A percentile compares a stretch with the other conserved stretches of the same genome.
Conservation (phyloP, 2,797 vertebrate genomes). For the Sphenodon punctatus region DNA sequence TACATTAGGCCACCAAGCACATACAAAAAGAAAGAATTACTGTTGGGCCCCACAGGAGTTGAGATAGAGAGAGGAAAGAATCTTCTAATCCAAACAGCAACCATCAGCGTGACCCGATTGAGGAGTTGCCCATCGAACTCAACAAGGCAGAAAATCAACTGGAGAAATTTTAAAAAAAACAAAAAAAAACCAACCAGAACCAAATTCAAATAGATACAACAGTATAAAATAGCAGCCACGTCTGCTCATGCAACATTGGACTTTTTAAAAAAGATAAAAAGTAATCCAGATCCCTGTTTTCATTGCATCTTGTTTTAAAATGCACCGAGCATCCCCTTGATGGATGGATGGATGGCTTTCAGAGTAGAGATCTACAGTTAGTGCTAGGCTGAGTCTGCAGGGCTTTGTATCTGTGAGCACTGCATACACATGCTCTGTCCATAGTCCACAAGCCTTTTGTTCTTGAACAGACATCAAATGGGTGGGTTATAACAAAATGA, state of each 20-base stretch:
- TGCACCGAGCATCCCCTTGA: rapidly evolving
- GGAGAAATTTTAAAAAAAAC: slow-evolving; percentile 54
- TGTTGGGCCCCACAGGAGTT: neutral
- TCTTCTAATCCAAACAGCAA: neutral
- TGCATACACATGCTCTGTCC: neutral
- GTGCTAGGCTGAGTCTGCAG: neutral
- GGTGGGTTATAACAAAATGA: rapidly evolving
- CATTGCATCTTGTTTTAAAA: neutral
- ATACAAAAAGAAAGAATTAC: slow-evolving; percentile 30
- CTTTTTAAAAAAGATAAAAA: neutral
- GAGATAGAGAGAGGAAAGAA: neutral
- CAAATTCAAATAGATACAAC: slow-evolving; percentile 6
- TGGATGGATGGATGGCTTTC: neutral
- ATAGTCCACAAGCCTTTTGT: neutral
- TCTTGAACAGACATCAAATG: neutral
- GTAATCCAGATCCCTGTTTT: neutral
- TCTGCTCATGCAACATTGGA: neutral
- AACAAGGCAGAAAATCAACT: slow-evolving; percentile 27
- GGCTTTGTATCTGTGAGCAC: neutral
- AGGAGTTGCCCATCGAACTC: slow-evolving; percentile 39
- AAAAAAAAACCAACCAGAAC: neutral
- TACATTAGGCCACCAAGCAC: slow-evolving; percentile 8
- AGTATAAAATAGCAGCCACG: neutral
- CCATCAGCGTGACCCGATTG: slow-evolving; percentile 30
- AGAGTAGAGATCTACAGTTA: neutral